These are phyloP conservation scores for Oxytorus armatus DNA, from an alignment of 2,888 invertebrate genomes.

Conservation along the genomic window DNA sequence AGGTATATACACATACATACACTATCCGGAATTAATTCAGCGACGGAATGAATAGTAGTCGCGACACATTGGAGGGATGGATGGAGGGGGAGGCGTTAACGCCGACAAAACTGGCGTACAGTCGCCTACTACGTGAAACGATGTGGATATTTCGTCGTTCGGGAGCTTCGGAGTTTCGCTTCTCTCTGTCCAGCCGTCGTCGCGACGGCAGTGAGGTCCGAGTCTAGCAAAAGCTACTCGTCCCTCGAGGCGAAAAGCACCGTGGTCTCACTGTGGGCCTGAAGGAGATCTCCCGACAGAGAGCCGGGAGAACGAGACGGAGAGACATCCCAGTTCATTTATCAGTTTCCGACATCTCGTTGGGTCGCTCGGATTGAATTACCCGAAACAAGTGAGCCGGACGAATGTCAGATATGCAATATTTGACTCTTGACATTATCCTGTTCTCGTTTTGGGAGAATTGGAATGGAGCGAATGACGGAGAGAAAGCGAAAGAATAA, in stretches of 20 bases:
- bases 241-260: constrained; percentile 67
- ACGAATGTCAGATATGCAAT: constrained; percentile 57
- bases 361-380: constrained; percentile 77
- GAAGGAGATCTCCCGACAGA: constrained; percentile 46
- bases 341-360: constrained; percentile 79
- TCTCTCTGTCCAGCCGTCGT: constrained; percentile 46
- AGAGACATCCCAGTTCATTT: constrained; percentile 75
- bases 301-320: constrained; percentile 56
- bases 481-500: constrained; percentile 35
- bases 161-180: constrained; percentile 36
- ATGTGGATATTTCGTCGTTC: constrained; percentile 39
- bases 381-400: constrained; percentile 75
- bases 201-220: constrained; percentile 45
- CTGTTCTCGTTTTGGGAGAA: constrained; percentile 18
- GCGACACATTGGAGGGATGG: constrained; percentile 43
- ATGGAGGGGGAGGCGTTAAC: constrained; percentile 6
- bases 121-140: constrained; percentile 10
- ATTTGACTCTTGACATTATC: constrained; percentile 46
- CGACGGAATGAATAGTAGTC: constrained; percentile 58
- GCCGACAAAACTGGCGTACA: constrained; percentile 44
- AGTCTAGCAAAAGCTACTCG: constrained; percentile 47
- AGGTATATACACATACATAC: constrained; percentile 14
- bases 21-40: constrained; percentile 55
- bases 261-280: constrained; percentile 61
- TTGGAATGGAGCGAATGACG: constrained; percentile 59